Conservation (phyloP, 2,113 vertebrate species). For the Hippocampus mohnikei region DNA sequence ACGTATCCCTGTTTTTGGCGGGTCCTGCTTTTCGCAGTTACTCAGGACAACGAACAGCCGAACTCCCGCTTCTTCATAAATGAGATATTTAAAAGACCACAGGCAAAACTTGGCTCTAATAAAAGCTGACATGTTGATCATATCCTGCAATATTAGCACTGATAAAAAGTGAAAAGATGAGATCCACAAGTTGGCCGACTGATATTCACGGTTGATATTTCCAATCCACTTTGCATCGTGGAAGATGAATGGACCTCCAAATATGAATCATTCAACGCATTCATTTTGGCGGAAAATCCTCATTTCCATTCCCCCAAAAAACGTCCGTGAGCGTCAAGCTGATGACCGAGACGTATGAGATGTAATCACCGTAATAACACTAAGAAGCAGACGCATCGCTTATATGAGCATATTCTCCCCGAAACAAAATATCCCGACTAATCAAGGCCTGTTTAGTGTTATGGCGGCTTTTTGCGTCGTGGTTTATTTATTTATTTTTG, state of each 20-base stretch:
- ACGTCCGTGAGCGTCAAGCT: neutral
- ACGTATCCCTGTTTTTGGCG: too few relatives aligned
- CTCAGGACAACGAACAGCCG: neutral
- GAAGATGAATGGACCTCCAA: neutral
- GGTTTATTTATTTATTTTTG: neutral
- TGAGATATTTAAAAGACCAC: neutral
- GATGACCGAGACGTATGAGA: neutral
- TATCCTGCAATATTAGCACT: neutral
- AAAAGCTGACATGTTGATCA: neutral
- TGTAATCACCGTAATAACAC: neutral
- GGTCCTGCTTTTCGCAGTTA: neutral
- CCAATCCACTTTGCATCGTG: neutral
- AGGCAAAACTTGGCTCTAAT: neutral
- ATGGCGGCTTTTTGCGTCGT: neutral
- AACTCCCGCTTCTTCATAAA: neutral
- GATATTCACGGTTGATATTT: neutral
- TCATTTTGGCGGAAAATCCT: neutral
- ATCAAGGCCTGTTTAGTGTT: neutral
- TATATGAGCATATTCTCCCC: neutral
- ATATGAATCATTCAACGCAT: neutral
- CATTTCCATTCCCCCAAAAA: neutral
- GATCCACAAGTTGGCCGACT: neutral
- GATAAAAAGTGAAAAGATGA: neutral
- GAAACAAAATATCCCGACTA: neutral
- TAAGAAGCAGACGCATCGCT: neutral